A percentile compares a stretch with the other conserved stretches of the same genome.
These are phyloP conservation scores for Salticus scenicus DNA, from an alignment of 2,888 invertebrate genomes.

Conservation along the genomic window DNA sequence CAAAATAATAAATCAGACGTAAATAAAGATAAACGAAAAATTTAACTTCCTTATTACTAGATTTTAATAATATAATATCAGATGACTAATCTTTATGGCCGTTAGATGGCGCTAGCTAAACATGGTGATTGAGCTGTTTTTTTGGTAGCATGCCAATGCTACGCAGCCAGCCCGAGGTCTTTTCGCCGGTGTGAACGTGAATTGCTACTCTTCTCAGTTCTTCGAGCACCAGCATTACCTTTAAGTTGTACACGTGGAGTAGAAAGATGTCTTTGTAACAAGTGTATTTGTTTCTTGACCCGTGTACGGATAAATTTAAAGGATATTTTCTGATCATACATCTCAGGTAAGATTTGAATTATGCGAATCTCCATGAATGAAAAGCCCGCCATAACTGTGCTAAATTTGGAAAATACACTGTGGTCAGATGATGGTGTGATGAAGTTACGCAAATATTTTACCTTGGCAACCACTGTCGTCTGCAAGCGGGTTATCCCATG, in stretches of 20 bases:
- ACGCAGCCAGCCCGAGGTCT: not conserved
- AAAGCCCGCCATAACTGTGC: not conserved
- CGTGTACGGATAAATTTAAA: not conserved
- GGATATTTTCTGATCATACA: not conserved
- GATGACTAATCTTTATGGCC: not conserved
- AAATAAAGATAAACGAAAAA: too few relatives aligned
- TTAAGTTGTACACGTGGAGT: not conserved
- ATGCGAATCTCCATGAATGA: not conserved
- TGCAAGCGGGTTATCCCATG: not conserved
- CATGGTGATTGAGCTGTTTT: not conserved
- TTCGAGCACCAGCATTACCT: not conserved
- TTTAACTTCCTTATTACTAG: too few relatives aligned
- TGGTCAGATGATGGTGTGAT: constrained; percentile 27
- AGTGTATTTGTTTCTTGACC: not conserved
- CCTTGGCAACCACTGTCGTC: constrained; percentile 18
- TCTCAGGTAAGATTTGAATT: not conserved
- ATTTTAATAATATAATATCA: too few relatives aligned
- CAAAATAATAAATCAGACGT: too few relatives aligned
- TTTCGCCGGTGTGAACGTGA: not conserved
- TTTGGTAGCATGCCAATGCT: constrained; percentile 1
- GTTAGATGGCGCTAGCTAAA: not conserved
- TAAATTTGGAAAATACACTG: not conserved
- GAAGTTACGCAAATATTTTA: constrained; percentile 2
- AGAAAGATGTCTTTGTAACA: not conserved
- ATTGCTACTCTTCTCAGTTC: not conserved